Percentiles rank a stretch among this genome's conserved stretches.
These are phyloP conservation scores for Orthonyx spaldingii DNA, from an alignment of 2,113 vertebrate genomes.

Conservation along the genomic window DNA sequence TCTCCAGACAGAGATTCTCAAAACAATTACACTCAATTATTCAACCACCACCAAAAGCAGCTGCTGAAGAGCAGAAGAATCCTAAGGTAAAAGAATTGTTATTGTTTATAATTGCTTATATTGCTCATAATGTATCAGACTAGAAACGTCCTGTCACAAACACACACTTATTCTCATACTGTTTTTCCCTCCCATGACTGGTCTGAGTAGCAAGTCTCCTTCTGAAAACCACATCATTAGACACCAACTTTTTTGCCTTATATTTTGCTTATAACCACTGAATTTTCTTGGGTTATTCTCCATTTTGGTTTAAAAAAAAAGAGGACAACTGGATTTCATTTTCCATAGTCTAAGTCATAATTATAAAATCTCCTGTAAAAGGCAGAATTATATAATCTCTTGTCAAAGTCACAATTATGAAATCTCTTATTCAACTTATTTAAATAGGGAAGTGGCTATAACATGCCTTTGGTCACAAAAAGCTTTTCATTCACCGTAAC, in stretches of 20 bases:
- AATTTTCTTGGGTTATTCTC: not conserved
- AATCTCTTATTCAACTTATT: not conserved
- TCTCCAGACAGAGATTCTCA: not conserved
- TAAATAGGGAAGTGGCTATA: not conserved
- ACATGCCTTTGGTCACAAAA: not conserved
- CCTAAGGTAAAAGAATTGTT: not conserved
- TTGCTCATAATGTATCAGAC: not conserved
- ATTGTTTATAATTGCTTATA: not conserved
- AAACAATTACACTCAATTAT: not conserved
- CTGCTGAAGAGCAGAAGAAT: not conserved
- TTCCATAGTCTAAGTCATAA: not conserved
- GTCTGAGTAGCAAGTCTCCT: not conserved
- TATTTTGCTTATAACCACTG: not conserved
- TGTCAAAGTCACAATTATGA: not conserved
- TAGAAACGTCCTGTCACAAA: not conserved
- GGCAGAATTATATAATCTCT: no score
- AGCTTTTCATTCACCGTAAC: not conserved
- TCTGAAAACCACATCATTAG: not conserved
- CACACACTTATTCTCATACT: not conserved
- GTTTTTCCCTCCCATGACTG: not conserved
- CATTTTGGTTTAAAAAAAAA: not conserved
- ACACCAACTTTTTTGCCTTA: not conserved
- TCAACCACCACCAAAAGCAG: not conserved
- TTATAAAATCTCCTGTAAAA: not conserved
- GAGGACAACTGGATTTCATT: not conserved